Base-by-base conservation (phyloP, 2,113 vertebrate species). In the Alaudala cheleensis region DNA sequence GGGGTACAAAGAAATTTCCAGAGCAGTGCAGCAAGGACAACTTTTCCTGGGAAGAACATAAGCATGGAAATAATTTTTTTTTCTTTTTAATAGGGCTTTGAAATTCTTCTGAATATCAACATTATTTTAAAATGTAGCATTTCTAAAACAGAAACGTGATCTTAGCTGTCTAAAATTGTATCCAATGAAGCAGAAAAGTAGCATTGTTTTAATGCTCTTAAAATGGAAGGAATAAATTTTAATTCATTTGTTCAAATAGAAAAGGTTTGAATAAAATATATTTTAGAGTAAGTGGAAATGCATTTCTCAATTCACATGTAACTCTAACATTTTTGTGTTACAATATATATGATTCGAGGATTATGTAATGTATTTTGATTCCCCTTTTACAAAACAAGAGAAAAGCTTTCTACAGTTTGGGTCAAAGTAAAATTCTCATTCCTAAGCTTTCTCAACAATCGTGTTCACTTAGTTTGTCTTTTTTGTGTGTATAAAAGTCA, bases 221-320 rank as follows among this genome's bases (percentile, higher is more conserved):
- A 94, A 85, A 90, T 21, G 49, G 47, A 91, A 82, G 24, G 34
- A 94, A 94, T 47, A 91, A 86, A 73, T 9, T 88, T 95, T 42
- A 79, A 69, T 87, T 90, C 42, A 88, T 77, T 90, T 90, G 50
- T 88, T 83, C 54, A 86, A 17, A 23, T 85, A 10, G 57, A 89
- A 91, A 88, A 74, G 4, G 42, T 60, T 42, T 64, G 37, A 67
- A 66, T 78, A 37, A 26, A 91, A 50, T 12, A 51, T 44, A 69
- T 82, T 91, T 92, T 82, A 82, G 24, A 69, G 17, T 49, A 79
- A 92, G 16, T 82, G 47, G 81, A 96, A 93, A 94, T 50, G 67
- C 40, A 7, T 70, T 95, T 90, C 92, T 88, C 58, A 81, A 60
- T 92, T 80, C n/a, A 45, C 26, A 25, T 88, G 84, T 81, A 66